Evolutionary conservation across 30 jellyfish, hydroid and myxozoan genomes (phyloP).

Genomic region (Nemopilema nomurai): DNA sequence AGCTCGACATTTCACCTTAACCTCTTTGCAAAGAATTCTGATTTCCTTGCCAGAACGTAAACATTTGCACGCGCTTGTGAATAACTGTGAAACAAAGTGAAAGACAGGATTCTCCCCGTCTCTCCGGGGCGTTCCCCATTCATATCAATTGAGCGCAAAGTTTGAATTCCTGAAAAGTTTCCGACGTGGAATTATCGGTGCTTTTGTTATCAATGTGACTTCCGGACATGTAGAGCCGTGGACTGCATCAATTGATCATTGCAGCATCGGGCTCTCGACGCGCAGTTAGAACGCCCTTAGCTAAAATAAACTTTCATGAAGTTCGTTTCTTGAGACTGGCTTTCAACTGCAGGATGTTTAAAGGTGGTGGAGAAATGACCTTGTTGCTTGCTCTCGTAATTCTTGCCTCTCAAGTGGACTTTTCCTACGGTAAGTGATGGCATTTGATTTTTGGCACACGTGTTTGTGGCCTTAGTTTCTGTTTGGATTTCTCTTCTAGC

Average conservation of each 20-base stretch:
- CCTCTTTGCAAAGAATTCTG: not conserved
- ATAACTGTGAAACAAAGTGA: not conserved
- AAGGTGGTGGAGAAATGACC: not conserved
- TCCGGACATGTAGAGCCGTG: conserved; percentile 40
- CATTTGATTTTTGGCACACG: not conserved
- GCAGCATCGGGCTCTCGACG: not conserved
- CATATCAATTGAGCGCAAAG: conserved; percentile 2
- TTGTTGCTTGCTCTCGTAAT: not conserved
- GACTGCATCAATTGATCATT: not conserved
- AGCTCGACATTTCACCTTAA: not conserved
- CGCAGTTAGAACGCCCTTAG: not conserved
- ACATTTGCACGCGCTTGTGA: conserved; percentile 2
- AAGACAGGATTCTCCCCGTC: not conserved
- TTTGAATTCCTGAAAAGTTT: conserved; percentile 55
- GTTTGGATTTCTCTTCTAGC: no score
- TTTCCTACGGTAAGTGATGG: not conserved
- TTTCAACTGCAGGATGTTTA: not conserved
- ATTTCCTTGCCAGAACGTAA: conserved; percentile 1
- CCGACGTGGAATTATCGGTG: conserved; percentile 41
- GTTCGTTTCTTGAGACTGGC: not conserved
- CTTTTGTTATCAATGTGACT: conserved; percentile 19
- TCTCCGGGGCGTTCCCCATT: conserved; percentile 55
- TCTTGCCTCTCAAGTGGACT: not conserved
- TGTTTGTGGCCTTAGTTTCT: not conserved
- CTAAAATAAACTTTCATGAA: not conserved